Evolutionary conservation across 2,797 vertebrate species (phyloP), one percentile per base, ranked within the genome.

Genomic region (Paratrypauchen microcephalus): DNA sequence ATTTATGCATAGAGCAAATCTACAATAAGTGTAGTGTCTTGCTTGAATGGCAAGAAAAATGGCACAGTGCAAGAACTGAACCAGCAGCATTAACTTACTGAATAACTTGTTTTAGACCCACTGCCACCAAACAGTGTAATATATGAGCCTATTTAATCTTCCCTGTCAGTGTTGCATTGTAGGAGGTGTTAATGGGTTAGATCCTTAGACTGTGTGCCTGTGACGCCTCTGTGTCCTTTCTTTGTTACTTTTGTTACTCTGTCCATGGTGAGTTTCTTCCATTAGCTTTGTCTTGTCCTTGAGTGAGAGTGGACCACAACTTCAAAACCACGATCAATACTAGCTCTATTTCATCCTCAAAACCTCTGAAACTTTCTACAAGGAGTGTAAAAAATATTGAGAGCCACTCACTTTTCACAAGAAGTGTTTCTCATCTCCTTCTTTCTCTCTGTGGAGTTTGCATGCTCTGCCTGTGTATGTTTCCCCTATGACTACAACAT

Each of bases 221-320:
- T 6, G 12, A 26, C 13, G 15, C 24, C 26, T 28, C 1, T 16
- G 7, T 28, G 56, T 58, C 24, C 23, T 58, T 16, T 1, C 15
- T 28, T 58, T 58, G 56, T 58, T 30, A 7, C 57, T 59, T 59
- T 30, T 32, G 57, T 6, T 6, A 6, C 6, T 9, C 21, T 11
- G n/a, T 54, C 50, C 11, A n/a, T 39, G 30, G 41, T n/a, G 6
- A 24, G 32, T 26, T 47, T 45, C 41, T 63, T 45, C 41, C 39
- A 18, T 47, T 63, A 47, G 28, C 61, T 62, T 62, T 45, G 21
- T 8, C 13, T 26, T 47, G 39, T 26, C 61, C 61, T 63, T 63
- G 61, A 63, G 23, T 23, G 15, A 24, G 23, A 63, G 47, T 18
- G 41, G 19, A 18, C 41, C 61, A 24, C 12, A n/a, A 39, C 36